Conservation (phyloP, 2,113 vertebrate species). For the Zingel zingel region DNA sequence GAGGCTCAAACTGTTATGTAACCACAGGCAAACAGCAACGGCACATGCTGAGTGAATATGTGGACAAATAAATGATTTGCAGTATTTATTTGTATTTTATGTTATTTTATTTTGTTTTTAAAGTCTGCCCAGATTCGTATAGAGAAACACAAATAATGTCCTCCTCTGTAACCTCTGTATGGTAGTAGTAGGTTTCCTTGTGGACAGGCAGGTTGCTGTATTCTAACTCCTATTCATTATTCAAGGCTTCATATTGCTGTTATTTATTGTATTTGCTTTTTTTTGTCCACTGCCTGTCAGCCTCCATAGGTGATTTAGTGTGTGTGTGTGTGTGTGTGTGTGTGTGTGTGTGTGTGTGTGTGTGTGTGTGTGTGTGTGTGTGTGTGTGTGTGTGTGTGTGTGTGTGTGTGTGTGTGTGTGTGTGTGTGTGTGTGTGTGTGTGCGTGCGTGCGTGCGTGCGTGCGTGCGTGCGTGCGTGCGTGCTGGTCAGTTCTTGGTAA, state of each 20-base stretch:
- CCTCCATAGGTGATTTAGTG: neutral
- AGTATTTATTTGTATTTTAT: neutral
- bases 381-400: too few relatives aligned
- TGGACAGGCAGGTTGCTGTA: neutral
- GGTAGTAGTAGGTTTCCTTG: too few relatives aligned
- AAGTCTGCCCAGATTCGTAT: neutral
- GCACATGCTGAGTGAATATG: neutral
- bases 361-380: neutral
- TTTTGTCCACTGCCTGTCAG: neutral
- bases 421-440: neutral
- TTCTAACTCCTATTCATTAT: neutral
- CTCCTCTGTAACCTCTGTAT: neutral
- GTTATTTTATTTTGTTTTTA: neutral
- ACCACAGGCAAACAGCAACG: neutral
- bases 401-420: too few relatives aligned
- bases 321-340: too few relatives aligned
- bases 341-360: too few relatives aligned
- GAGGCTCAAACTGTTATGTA: conserved; percentile 3
- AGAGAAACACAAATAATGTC: neutral
- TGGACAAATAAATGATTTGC: neutral
- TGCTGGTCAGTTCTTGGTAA: neutral
- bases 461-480: neutral
- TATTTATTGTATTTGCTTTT: neutral
- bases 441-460: neutral
- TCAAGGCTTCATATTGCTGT: neutral